These are phyloP conservation scores for Eucriotettix oculatus DNA, from an alignment of 2,888 invertebrate genomes.

Conservation along the genomic window DNA sequence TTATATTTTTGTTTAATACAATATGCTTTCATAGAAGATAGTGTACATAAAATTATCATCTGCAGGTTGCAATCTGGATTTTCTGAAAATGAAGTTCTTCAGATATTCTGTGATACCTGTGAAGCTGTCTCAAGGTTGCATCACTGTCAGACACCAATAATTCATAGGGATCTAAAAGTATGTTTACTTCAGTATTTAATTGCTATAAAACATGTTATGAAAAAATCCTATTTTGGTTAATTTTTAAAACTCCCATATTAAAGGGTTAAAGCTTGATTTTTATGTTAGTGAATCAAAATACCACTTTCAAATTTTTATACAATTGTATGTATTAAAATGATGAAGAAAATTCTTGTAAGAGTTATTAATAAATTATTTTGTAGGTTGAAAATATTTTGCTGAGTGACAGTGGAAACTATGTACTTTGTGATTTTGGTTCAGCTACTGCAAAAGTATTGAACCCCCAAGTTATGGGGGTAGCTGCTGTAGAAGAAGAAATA, in stretches of 20 bases:
- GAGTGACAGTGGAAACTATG: constrained; percentile 61
- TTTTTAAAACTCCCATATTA: no score
- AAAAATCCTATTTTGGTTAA: no score
- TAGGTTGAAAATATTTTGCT: constrained; percentile 78
- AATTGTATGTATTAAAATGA: no score
- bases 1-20: background rate
- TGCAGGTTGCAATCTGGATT: constrained; percentile 51
- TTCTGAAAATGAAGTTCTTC: constrained; percentile 57
- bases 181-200: constrained; percentile 1
- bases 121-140: constrained; percentile 81
- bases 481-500: constrained; percentile 66
- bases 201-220: background rate
- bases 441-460: constrained; percentile 68
- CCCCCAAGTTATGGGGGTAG: constrained; percentile 46
- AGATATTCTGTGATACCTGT: constrained; percentile 82
- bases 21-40: constrained; percentile 11
- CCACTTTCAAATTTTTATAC: no score
- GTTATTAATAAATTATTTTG: constrained; percentile 13
- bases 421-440: constrained; percentile 87
- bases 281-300: no score
- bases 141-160: constrained; percentile 83
- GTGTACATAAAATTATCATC: background rate
- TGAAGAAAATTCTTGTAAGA: no score
- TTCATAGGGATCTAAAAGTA: constrained; percentile 82
- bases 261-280: no score